Percentiles rank a stretch among this genome's conserved stretches.
These are phyloP conservation scores for Colaptes auratus DNA, from an alignment of 2,113 vertebrate genomes.

Conservation along the genomic window DNA sequence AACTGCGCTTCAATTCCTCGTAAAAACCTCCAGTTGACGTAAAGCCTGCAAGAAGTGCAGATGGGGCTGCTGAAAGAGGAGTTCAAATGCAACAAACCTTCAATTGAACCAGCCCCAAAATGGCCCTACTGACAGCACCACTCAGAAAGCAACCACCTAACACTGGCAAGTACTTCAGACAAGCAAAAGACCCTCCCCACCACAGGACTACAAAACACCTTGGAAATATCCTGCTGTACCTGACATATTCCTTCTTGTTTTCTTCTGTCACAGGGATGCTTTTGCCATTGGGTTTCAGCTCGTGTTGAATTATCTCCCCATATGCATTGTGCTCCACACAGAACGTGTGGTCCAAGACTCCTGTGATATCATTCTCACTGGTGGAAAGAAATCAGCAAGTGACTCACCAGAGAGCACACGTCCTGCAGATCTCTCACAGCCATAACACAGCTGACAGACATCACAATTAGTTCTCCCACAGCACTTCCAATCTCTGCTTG, in stretches of 20 bases:
- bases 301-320: constrained; percentile 97
- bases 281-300: constrained; percentile 98
- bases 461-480: background rate
- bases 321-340: constrained; percentile 98
- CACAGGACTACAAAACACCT: fast-evolving
- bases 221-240: constrained; percentile 56
- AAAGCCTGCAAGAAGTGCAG: constrained; percentile 80
- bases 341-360: constrained; percentile 98
- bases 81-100: background rate
- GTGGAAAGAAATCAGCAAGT: background rate
- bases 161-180: too few relatives aligned
- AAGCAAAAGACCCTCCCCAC: background rate
- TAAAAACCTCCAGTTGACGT: constrained; percentile 99
- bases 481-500: background rate
- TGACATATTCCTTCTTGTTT: constrained; percentile 98
- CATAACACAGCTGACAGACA: background rate
- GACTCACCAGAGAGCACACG: background rate
- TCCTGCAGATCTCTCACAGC: background rate
- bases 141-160: background rate
- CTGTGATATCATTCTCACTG: constrained; percentile 98
- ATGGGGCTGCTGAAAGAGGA: background rate
- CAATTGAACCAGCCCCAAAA: background rate
- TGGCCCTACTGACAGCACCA: background rate
- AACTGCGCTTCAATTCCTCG: constrained; percentile 98
- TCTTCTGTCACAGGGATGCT: constrained; percentile 94